Percentiles rank a stretch among this genome's conserved stretches.
These are phyloP conservation scores for Styela clava DNA, from an alignment of 23 tunicate genomes.

Conservation along the genomic window DNA sequence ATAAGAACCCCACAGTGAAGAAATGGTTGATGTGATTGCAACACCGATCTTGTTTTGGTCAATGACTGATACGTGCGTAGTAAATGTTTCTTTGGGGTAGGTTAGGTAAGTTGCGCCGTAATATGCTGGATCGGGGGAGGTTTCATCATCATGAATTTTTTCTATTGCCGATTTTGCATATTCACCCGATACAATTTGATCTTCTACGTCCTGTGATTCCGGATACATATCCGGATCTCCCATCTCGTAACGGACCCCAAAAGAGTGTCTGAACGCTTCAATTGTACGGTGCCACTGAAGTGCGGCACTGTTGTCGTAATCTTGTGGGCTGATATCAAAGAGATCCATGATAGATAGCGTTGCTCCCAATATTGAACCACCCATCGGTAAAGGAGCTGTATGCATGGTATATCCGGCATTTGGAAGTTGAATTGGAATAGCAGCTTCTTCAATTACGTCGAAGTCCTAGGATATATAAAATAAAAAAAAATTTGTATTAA, in stretches of 20 bases:
- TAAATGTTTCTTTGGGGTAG: constrained; percentile 22
- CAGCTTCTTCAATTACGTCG: constrained; percentile 25
- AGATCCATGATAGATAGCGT: constrained; percentile 62
- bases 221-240: constrained; percentile 52
- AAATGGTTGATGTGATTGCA: constrained; percentile 70
- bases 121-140: constrained; percentile 46
- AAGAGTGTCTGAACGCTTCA: constrained; percentile 71
- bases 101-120: constrained; percentile 38
- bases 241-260: constrained; percentile 31
- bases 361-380: constrained; percentile 65
- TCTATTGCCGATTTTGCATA: background rate
- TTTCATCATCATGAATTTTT: constrained; percentile 40
- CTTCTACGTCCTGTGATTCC: constrained; percentile 4
- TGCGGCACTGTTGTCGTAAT: constrained; percentile 11
- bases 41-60: constrained; percentile 68
- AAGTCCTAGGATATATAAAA: too few relatives aligned
- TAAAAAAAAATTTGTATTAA: too few relatives aligned
- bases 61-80: constrained; percentile 67
- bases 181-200: constrained; percentile 1
- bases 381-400: constrained; percentile 69
- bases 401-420: constrained; percentile 26
- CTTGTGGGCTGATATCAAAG: constrained; percentile 24
- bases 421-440: constrained; percentile 35
- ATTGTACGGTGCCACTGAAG: constrained; percentile 74
- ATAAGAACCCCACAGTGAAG: constrained; percentile 49